Base-by-base conservation (phyloP, 2,113 vertebrate genomes). In the Lontra canadensis region DNA sequence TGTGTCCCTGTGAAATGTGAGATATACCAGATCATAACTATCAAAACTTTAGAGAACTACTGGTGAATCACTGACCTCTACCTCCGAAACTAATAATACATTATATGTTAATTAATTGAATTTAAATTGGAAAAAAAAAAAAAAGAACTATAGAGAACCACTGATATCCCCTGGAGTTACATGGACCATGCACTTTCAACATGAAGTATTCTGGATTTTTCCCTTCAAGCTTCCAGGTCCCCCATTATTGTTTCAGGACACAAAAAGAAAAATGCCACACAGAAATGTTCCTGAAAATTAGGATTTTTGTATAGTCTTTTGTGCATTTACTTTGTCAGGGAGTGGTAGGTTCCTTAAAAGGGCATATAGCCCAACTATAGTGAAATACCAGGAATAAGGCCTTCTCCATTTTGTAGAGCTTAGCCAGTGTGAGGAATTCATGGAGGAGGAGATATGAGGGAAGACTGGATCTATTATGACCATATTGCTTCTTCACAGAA, bases 1-100 rank as follows among this genome's bases (percentile, higher is more conserved):
- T 0, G 99, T 99, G 98, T 99, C 99, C 97, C 99, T 99, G 96
- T 18, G 93, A 98, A 88, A 96, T 80, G 6, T 8, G 11, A 97
- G 59, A 57, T 88, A 95, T 15, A 96, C 26, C 25, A 94, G 39
- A 36, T 69, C 39, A 92, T 85, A 87, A 89, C 18, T 4, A 25
- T 89, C 55, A 63, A 61, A 90, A 82, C 82, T 39, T 69, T 0
- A 81, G 47, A 94, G 73, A 88, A 89, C 44, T 65, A 80, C 49
- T 1, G 2, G 57, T 49, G 8, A 36, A 36, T 69, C 67, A 36
- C 67, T 69, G 67, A 36, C 18, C 17, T 69, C 67, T 69, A 69
- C 4, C 34, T 21, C 67, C 10, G 18, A 69, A 36, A 69, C 67
- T 36, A 69, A 69, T 69, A 36, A 36, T 20, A 36, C 1, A 69